These are phyloP conservation scores for Xiphorhynchus erythropygius DNA, from an alignment of 2,797 vertebrate species.

Conservation along the genomic window DNA sequence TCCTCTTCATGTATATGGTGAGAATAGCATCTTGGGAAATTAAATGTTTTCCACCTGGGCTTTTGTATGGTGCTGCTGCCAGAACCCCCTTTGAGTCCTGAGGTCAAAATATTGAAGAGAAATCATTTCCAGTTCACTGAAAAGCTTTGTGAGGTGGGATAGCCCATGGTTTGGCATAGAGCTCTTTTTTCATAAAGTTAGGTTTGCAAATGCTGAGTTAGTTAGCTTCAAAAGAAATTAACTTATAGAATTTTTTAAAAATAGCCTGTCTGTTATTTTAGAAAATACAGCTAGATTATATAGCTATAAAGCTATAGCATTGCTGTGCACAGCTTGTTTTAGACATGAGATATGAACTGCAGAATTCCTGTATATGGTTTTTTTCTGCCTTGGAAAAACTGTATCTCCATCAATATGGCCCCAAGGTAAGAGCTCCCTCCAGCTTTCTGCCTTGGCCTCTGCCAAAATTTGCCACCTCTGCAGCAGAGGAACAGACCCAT, in stretches of 20 bases:
- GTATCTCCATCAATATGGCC: background rate
- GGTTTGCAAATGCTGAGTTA: background rate
- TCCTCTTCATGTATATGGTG: background rate
- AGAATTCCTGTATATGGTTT: background rate
- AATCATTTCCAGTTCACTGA: slow-evolving; percentile 16
- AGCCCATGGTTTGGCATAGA: background rate
- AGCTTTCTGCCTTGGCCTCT: background rate
- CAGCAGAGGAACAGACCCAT: background rate
- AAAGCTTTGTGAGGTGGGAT: background rate
- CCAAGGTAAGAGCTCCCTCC: fast-evolving
- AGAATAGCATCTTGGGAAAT: background rate
- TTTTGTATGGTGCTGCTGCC: background rate
- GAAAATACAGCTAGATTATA: background rate
- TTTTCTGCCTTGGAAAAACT: background rate
- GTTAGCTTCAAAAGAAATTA: background rate
- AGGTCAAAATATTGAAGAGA: background rate
- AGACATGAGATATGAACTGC: background rate
- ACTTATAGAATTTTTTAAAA: background rate
- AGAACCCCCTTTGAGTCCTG: background rate
- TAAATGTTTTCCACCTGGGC: background rate
- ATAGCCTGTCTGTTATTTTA: background rate
- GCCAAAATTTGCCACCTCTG: background rate
- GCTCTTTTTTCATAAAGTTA: background rate
- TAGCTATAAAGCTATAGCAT: background rate
- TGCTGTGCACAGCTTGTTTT: background rate